These are phyloP conservation scores for Chaenogobius annularis DNA, from an alignment of 2,113 vertebrate species.

Conservation along the genomic window DNA sequence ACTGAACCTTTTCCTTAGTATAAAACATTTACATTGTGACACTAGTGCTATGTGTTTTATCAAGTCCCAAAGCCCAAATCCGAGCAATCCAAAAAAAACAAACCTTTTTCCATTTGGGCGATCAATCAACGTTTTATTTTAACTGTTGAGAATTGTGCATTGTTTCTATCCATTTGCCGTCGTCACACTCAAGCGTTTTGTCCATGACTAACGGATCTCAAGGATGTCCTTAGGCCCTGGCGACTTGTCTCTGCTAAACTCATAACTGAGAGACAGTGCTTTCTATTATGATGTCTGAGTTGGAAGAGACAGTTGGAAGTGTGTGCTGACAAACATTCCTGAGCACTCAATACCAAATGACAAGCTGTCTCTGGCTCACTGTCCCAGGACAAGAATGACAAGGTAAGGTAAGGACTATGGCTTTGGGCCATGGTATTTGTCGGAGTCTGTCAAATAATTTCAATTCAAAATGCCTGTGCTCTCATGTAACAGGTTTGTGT, in stretches of 20 bases:
- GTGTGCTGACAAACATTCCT: constrained; percentile 3
- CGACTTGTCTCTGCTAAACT: not conserved
- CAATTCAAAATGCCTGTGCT: not conserved
- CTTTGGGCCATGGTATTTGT: not conserved
- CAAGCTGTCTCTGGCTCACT: not conserved
- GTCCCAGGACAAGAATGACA: not conserved
- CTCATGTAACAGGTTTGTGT: not conserved
- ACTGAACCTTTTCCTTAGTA: not conserved
- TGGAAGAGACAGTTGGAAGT: constrained; percentile 1
- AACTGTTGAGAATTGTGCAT: not conserved
- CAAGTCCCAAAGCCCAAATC: too few relatives aligned
- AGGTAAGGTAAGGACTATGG: not conserved
- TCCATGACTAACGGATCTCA: not conserved
- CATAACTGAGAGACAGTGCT: not conserved
- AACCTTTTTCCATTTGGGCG: too few relatives aligned
- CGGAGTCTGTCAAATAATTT: not conserved
- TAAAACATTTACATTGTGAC: not conserved
- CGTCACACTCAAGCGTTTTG: not conserved
- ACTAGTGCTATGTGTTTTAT: too few relatives aligned
- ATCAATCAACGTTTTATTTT: too few relatives aligned
- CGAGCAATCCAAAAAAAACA: too few relatives aligned
- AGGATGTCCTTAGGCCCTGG: not conserved
- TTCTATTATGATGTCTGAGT: constrained; percentile 1
- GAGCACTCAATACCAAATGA: not conserved
- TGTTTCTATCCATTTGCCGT: not conserved